Conservation (phyloP, 2,113 vertebrate species). For the Seriola aureovittata region DNA sequence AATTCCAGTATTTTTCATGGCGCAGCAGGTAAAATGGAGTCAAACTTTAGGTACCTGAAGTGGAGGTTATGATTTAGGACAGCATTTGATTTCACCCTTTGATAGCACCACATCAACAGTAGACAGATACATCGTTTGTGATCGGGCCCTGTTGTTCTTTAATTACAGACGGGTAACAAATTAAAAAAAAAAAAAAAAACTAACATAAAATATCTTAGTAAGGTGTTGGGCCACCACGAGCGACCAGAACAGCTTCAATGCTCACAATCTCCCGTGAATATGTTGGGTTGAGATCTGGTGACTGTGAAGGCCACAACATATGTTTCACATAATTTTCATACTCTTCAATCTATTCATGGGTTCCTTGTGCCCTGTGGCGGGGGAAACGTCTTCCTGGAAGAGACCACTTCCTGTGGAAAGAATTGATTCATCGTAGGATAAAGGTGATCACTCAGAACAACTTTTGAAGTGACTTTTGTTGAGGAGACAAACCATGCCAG, state of each 20-base stretch:
- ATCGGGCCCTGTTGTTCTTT: too few relatives aligned
- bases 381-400: background rate
- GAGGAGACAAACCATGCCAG: background rate
- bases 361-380: background rate
- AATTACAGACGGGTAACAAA: background rate
- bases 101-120: too few relatives aligned
- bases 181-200: background rate
- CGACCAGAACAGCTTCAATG: background rate
- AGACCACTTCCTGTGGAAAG: background rate
- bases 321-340: too few relatives aligned
- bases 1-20: background rate
- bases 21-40: background rate
- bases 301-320: too few relatives aligned
- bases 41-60: background rate
- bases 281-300: too few relatives aligned
- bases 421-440: background rate
- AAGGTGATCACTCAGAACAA: background rate
- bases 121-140: too few relatives aligned
- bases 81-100: too few relatives aligned
- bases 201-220: background rate
- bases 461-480: too few relatives aligned
- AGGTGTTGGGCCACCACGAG: too few relatives aligned
- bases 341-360: background rate
- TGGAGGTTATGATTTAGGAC: background rate
- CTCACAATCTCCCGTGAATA: too few relatives aligned